Evolutionary conservation across 35 echinoderm and acorn worm genomes (phyloP).

Genomic region (Chiridota heheva): DNA sequence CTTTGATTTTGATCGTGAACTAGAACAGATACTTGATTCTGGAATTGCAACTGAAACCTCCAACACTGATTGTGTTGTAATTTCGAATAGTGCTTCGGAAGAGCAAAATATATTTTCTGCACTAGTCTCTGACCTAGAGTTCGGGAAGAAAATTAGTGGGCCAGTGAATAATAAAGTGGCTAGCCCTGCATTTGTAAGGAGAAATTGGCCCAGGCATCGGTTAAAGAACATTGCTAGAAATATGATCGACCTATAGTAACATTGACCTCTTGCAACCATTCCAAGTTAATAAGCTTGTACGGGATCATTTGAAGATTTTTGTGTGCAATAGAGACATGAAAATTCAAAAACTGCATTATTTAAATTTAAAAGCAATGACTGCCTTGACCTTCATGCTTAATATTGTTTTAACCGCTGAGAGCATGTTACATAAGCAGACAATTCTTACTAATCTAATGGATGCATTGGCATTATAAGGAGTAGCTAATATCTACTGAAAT

Average conservation of each 20-base stretch:
- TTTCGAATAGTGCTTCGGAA: background rate
- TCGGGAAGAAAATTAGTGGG: background rate
- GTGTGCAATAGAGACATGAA: too few species aligned
- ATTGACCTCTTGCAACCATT: background rate
- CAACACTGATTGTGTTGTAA: background rate
- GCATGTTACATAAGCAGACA: too few species aligned
- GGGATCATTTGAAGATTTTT: too few species aligned
- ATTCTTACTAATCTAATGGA: too few species aligned
- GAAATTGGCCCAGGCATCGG: background rate
- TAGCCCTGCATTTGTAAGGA: constrained; percentile 15
- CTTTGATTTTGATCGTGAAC: background rate
- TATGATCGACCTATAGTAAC: too few species aligned
- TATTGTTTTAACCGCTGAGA: too few species aligned
- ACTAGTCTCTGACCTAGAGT: background rate
- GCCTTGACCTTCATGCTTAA: too few species aligned
- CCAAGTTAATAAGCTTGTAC: too few species aligned
- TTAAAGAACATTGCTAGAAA: background rate
- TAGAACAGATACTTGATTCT: background rate
- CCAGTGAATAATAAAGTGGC: constrained; percentile 15
- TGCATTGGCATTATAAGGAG: too few species aligned
- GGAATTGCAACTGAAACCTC: background rate
- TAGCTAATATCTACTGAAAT: too few species aligned
- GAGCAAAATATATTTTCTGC: constrained; percentile 8
- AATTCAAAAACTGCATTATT: too few species aligned
- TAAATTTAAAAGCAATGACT: too few species aligned